Percentiles rank a stretch among this genome's conserved stretches.
These are phyloP conservation scores for Ylistrum balloti DNA, from an alignment of 1,140 invertebrate genomes.

Conservation along the genomic window DNA sequence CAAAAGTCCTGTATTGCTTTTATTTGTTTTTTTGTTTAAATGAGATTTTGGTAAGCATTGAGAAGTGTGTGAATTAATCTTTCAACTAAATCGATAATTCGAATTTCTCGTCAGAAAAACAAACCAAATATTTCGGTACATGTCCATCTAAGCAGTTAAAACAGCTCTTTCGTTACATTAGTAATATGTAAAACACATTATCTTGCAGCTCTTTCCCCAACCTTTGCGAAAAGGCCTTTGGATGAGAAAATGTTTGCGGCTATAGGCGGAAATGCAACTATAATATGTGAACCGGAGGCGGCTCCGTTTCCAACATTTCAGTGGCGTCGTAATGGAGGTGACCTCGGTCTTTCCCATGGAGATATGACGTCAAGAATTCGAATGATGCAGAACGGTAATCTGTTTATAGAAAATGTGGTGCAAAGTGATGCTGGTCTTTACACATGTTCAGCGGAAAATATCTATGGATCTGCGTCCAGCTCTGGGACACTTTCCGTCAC, in stretches of 20 bases:
- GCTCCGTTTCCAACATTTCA: slow-evolving; percentile 90
- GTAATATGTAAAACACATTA: no score
- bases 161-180: no score
- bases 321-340: slow-evolving; percentile 95
- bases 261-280: slow-evolving; percentile 94
- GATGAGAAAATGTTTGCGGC: slow-evolving; percentile 94
- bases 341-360: slow-evolving; percentile 84
- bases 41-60: no score
- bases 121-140: no score
- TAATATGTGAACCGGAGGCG: slow-evolving; percentile 96
- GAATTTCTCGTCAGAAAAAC: no score
- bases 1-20: no score
- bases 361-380: slow-evolving; percentile 62
- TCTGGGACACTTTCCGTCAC: slow-evolving; percentile 63
- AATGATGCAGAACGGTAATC: slow-evolving; percentile 71
- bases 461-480: slow-evolving; percentile 62
- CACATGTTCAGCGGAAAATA: slow-evolving; percentile 67
- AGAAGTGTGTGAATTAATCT: no score
- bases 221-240: slow-evolving; percentile 94
- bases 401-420: slow-evolving; percentile 63
- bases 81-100: no score
- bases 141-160: no score
- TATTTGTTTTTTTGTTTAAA: no score
- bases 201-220: slow-evolving; percentile 92
- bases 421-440: slow-evolving; percentile 66